Conservation (phyloP, 2,888 invertebrate genomes). For the Teleiodes luculella region DNA sequence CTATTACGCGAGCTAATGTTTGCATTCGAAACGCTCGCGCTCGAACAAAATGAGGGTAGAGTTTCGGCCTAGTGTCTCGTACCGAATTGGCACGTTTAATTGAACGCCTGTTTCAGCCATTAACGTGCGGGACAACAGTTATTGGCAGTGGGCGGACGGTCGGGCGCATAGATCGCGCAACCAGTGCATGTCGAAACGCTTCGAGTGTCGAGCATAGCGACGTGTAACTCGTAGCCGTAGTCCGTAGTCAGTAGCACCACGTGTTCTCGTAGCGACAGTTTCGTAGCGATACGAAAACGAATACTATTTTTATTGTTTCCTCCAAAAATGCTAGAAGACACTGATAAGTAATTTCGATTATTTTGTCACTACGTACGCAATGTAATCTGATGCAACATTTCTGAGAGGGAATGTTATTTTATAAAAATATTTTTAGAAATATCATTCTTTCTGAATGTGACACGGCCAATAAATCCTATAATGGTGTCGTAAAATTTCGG, state of each 20-base stretch:
- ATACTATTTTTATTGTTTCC: background rate
- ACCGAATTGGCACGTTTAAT: conserved; percentile 67
- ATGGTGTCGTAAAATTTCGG: conserved; percentile 76
- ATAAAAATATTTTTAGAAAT: conserved; percentile 59
- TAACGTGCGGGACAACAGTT: conserved; percentile 62
- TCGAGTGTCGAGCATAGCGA: conserved; percentile 35
- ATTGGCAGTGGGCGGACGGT: conserved; percentile 48
- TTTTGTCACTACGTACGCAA: conserved; percentile 11
- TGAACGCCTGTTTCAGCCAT: conserved; percentile 67
- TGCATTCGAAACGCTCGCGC: conserved; percentile 2
- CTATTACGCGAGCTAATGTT: conserved; percentile 4
- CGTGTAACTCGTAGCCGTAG: conserved; percentile 28
- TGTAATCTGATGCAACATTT: conserved; percentile 24
- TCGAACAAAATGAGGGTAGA: conserved; percentile 13
- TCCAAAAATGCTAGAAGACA: background rate
- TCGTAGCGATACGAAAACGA: too few relatives aligned
- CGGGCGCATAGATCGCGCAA: conserved; percentile 26
- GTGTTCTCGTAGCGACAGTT: conserved; percentile 4
- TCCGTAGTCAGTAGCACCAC: conserved; percentile 9
- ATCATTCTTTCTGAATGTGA: conserved; percentile 66
- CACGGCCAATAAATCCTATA: conserved; percentile 74
- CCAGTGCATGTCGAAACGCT: conserved; percentile 33
- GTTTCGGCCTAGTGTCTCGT: conserved; percentile 43
- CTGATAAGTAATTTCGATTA: conserved; percentile 2
- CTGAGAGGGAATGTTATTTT: conserved; percentile 34